Evolutionary conservation across 2,888 invertebrate genomes (phyloP), one percentile per base, ranked within the genome.

Genomic region (Lucinisca nassula): DNA sequence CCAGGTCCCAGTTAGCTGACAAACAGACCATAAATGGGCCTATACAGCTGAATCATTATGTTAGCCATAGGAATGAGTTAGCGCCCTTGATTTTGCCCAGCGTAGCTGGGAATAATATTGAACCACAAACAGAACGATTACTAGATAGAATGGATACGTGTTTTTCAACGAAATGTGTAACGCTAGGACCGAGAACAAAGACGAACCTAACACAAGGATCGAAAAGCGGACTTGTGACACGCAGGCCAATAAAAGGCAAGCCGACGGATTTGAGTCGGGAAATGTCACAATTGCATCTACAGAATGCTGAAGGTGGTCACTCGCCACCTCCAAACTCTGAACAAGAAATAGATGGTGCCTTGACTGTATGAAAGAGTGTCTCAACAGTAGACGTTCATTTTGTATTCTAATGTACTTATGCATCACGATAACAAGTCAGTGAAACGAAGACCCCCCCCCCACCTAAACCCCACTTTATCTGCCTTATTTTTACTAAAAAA

Each of bases 21-120:
- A 86, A 86, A 17, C 93, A 92, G 30, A 82, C 83, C 10, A 91
- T 93, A 37, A 93, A 93, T 55, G 92, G 92, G 10, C 83, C 91
- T n/a, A 89, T 92, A 27, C 92, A 92, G 78, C 55, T 93, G 30
- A 91, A 93, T n/a, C 93, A 92, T 76, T 93, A 92, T 84, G 85
- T 87, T 21, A 89, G 89, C 24, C 91, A 91, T 0, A 87, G 91
- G 78, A 72, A 83, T 10, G 93, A 94, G 32, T 84, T 93, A 27
- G 93, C 93, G 6, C 93, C 92, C 21, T 87, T 93, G 30, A 89
- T 92, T 30, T 61, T 92, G 40, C 91, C 92, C 8, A 82, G 37
- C 27, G 75, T 90, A 4, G 85, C 89, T 17, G 30, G 77, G 3
- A 58, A 73, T 35, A 35, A 45, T 37, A 76, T 75, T 14, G 61